Evolutionary conservation across 2,888 invertebrate species (phyloP), one percentile per base, ranked within the genome.

Genomic region (Caenorhabditis becei): DNA sequence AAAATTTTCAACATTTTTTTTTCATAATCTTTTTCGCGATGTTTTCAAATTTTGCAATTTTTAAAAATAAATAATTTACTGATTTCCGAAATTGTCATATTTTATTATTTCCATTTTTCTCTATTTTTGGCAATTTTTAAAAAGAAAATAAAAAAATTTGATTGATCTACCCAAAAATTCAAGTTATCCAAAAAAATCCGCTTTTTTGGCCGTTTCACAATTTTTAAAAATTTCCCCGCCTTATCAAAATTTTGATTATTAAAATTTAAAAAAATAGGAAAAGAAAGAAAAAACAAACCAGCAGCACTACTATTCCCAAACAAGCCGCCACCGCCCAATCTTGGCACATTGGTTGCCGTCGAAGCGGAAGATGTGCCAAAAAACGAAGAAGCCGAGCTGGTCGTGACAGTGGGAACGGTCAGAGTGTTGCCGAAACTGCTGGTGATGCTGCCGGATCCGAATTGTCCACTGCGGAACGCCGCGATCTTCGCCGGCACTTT

Each of bases 381-480:
- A 49, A 11, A 49, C 3, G 49, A 11, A 53, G 26, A 53, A 51
- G 51, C 5, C 51, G 51, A n/a, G n/a, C n/a, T n/a, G n/a, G n/a
- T n/a, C n/a, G n/a, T n/a, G n/a, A n/a, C n/a, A n/a, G n/a, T n/a
- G n/a, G n/a, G n/a, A n/a, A n/a, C n/a, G n/a, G 11, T 14, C 14
- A 7, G 11, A 14, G 8, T 11, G 11, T 7, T 14, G 2, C 11
- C 11, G 14, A 41, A 41, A 41, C 41, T 41, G 53, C 23, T 14
- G 10, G 8, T n/a, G 18, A 20, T 5, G 18, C 47, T 47, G 7
- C n/a, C 18, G 14, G 24, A n/a, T 7, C 62, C 62, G 2, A 71
- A 14, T 28, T 24, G 23, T 41, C 71, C 71, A 8, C 35, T 24
- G 35, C 54, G 61, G 62, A 71, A 71, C 1, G 71, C 62, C 2